phyloP scores from a whole-genome alignment of 2,888 invertebrate species.

The Clanis bilineata region DNA sequence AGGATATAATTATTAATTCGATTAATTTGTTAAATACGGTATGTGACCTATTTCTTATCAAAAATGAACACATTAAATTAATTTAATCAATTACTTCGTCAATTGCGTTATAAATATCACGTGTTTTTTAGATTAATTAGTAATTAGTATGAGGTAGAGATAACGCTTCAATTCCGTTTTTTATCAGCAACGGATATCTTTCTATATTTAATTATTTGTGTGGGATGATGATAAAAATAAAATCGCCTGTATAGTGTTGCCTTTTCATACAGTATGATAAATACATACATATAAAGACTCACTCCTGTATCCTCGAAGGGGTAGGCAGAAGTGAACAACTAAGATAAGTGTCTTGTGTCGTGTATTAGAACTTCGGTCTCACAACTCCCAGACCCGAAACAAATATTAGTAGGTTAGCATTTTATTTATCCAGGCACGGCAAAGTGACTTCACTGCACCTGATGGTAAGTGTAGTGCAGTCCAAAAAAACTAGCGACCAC shows the following conservation, averaged over 20 bases:
- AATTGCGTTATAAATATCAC: neutral
- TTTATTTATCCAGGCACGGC: too few relatives aligned
- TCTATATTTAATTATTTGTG: constrained; percentile 7
- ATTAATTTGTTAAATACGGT: neutral
- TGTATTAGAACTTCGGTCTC: too few relatives aligned
- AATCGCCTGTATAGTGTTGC: neutral
- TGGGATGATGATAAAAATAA: neutral
- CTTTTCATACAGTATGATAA: neutral
- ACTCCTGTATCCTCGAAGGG: too few relatives aligned
- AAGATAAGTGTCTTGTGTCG: too few relatives aligned
- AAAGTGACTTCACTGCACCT: too few relatives aligned
- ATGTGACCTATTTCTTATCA: neutral
- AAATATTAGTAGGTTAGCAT: too few relatives aligned
- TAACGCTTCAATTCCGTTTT: constrained; percentile 10
- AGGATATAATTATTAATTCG: too few relatives aligned
- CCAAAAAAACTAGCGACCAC: too few relatives aligned
- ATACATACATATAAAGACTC: too few relatives aligned
- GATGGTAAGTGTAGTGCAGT: too few relatives aligned
- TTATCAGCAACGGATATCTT: constrained; percentile 7
- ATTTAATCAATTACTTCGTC: neutral
- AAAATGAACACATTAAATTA: neutral
- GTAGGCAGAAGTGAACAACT: too few relatives aligned
- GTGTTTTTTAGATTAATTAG: constrained; percentile 8
- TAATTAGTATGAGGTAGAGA: constrained; percentile 11
- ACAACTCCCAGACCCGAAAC: too few relatives aligned